Percentiles rank a stretch among this genome's conserved stretches.
Conservation (phyloP, 2,113 vertebrate species). For the Bubo bubo region DNA sequence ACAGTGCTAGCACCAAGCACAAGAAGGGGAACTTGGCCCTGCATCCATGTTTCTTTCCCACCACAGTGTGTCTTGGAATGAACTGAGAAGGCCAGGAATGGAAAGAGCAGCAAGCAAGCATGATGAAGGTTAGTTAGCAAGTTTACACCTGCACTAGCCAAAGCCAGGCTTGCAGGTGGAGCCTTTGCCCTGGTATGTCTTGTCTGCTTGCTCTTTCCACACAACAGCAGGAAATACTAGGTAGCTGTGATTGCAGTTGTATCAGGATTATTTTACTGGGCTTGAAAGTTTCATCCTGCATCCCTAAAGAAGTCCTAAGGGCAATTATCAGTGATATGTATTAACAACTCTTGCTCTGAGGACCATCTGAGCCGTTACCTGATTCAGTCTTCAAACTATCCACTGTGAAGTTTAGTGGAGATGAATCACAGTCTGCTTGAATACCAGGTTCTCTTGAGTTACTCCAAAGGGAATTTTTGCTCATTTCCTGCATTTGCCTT, state of each 20-base stretch:
- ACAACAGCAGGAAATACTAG: neutral
- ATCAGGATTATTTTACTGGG: neutral
- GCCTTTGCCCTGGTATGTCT: neutral
- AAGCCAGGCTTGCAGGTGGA: neutral
- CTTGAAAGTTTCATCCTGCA: neutral
- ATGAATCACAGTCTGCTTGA: neutral
- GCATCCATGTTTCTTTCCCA: neutral
- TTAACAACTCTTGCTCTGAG: neutral
- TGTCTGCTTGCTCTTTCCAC: neutral
- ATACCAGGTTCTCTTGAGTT: neutral
- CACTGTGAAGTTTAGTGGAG: neutral
- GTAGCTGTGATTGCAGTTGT: neutral
- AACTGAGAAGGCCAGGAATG: neutral
- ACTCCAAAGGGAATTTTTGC: neutral
- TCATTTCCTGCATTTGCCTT: neutral
- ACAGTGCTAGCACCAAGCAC: neutral
- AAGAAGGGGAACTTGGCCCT: neutral
- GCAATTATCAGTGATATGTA: neutral
- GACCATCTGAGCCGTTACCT: neutral
- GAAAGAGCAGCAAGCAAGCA: neutral
- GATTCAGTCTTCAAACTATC: neutral
- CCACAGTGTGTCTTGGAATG: neutral
- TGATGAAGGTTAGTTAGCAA: neutral
- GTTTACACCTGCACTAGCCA: neutral
- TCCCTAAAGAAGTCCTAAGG: neutral